These are phyloP conservation scores for Caenorhabditis becei DNA, from an alignment of 2,888 invertebrate genomes.

Conservation along the genomic window DNA sequence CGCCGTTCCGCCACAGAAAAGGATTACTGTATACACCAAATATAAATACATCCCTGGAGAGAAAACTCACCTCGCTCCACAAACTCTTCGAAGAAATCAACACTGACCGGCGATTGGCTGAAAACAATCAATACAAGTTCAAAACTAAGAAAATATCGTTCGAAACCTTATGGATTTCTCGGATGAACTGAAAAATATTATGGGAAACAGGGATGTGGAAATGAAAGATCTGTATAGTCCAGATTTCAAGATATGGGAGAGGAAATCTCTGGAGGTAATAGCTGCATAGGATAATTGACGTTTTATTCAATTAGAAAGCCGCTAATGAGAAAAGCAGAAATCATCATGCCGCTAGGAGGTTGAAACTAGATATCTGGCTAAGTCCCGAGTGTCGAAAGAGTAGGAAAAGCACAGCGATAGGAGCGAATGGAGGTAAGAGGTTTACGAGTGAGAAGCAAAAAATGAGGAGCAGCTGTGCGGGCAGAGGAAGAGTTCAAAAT, in stretches of 20 bases:
- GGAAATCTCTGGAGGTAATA: not conserved
- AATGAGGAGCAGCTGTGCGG: conserved; percentile 47
- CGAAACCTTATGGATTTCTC: no score
- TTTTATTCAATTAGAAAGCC: conserved; percentile 10
- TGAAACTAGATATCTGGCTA: conserved; percentile 34
- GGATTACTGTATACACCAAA: not conserved
- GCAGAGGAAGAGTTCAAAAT: conserved; percentile 11
- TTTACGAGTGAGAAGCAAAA: conserved; percentile 46
- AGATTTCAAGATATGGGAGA: not conserved
- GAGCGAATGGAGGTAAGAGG: conserved; percentile 11
- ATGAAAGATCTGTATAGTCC: no score
- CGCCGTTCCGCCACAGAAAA: not conserved
- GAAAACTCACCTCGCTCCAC: not conserved
- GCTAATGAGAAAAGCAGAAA: conserved; percentile 3
- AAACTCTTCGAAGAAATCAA: not conserved
- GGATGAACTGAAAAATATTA: not conserved
- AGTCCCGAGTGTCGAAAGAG: conserved; percentile 17
- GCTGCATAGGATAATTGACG: not conserved
- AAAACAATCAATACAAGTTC: not conserved
- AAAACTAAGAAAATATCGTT: no score
- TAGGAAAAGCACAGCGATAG: not conserved
- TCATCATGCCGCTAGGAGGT: not conserved
- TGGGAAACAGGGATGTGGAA: not conserved
- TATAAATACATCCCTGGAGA: no score
- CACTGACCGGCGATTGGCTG: conserved; percentile 30